A percentile compares a stretch with the other conserved stretches of the same genome.
Conservation (phyloP, 2,113 vertebrate genomes). For the Perognathus longimembris region DNA sequence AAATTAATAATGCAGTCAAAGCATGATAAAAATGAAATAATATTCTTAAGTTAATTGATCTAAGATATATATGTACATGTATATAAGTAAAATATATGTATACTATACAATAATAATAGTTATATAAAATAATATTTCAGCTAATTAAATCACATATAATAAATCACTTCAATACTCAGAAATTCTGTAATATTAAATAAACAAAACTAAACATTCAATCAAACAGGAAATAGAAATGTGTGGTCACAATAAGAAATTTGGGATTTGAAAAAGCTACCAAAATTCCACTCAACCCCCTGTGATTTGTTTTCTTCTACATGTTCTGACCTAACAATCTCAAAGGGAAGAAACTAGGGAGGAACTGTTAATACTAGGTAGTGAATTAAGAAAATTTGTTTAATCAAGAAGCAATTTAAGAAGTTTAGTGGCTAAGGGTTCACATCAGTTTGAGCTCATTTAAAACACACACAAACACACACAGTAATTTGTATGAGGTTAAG, state of each 20-base stretch:
- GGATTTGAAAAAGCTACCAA: not conserved
- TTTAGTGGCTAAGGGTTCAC: not conserved
- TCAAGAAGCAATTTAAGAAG: not conserved
- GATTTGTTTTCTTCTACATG: not conserved
- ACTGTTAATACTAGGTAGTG: not conserved
- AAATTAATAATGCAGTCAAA: constrained; percentile 72
- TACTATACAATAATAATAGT: not conserved
- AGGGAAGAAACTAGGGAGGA: not conserved
- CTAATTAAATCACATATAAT: not conserved
- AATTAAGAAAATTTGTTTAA: not conserved
- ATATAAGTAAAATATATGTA: not conserved
- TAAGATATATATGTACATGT: not conserved
- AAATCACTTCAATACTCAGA: constrained; percentile 9
- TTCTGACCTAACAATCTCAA: not conserved
- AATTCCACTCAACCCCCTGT: too few species aligned
- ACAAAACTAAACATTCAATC: not conserved
- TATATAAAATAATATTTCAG: not conserved
- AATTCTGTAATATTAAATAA: not conserved
- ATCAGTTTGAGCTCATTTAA: not conserved
- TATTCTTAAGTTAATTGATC: constrained; percentile 57
- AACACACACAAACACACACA: not conserved
- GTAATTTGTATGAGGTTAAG: not conserved
- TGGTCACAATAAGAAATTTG: not conserved
- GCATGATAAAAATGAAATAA: constrained; percentile 56
- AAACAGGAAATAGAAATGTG: not conserved